phyloP scores from a whole-genome alignment of 2,113 vertebrate genomes.

The Phyllopteryx taeniolatus region DNA sequence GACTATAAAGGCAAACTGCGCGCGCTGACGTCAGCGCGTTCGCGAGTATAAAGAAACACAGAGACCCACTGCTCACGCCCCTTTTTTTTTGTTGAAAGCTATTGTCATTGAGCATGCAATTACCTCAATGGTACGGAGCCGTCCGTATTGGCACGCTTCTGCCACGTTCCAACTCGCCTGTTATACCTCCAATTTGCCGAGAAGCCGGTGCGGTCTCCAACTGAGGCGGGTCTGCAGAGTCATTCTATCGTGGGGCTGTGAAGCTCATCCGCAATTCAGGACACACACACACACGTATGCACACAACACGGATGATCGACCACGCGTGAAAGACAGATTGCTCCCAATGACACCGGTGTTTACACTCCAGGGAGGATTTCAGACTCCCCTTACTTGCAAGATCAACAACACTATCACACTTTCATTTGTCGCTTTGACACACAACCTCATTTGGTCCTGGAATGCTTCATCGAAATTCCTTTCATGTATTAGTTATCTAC shows the following conservation, averaged over 20 bases:
- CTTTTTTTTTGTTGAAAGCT: not conserved
- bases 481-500: not conserved
- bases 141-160: not conserved
- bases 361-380: constrained; percentile 2
- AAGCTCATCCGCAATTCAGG: not conserved
- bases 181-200: not conserved
- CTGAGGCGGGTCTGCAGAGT: not conserved
- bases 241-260: not conserved
- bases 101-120: not conserved
- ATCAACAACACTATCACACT: not conserved
- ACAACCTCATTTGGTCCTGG: not conserved
- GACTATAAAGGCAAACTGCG: no score
- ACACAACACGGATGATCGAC: constrained; percentile 9
- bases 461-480: not conserved
- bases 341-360: not conserved
- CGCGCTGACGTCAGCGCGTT: no score
- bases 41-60: not conserved
- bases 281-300: constrained; percentile 9
- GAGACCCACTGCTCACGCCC: not conserved
- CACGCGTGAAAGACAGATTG: constrained; percentile 22
- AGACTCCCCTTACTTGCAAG: not conserved
- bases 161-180: not conserved
- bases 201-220: not conserved
- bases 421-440: not conserved
- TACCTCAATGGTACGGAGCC: not conserved